Evolutionary conservation across 1,140 invertebrate genomes (phyloP), one percentile per base, ranked within the genome.

Genomic region (Drosophila ambigua): DNA sequence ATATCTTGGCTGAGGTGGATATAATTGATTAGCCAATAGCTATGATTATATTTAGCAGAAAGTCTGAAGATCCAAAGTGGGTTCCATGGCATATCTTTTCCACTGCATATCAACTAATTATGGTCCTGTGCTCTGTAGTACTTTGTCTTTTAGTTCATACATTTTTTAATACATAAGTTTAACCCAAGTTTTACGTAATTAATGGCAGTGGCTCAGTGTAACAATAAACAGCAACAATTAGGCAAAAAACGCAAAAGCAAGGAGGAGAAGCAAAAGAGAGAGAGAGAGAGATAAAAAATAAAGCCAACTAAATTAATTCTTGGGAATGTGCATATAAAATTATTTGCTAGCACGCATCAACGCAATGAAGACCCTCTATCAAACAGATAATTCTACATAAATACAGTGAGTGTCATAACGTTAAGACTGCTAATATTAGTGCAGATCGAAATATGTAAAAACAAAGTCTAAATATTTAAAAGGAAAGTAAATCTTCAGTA

Each of bases 261-360:
- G 9, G 11, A 13, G 35, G 35, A 11, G 9, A 44, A 26, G 44
- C 49, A 49, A 49, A 15, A 35, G 4, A 15, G 20, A 45, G 23
- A 59, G 26, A 72, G 39, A 63, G 28, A 9, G 8, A 50, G 0
- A 39, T 39, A 39, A 49, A 59, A 54, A 63, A 44, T 43, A 23
- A 49, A 80, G 55, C 51, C 28, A 83, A 66, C 62, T 62, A 64
- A 82, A 78, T 63, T 61, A 78, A 75, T 78, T 82, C 46, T 35
- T 59, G 26, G 16, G 53, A 82, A 83, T 45, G 46, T 62, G 58
- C 71, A 69, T 82, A 78, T 71, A 74, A 82, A 78, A 77, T 75
- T 67, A 78, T 82, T 77, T 76, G 71, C 41, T 61, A 11, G 45
- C 57, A 77, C 72, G 67, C 78, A 72, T 67, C 26, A 63, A 60